Evolutionary conservation across 1,140 invertebrate genomes (phyloP).

Genomic region (Saccostrea cuccullata): DNA sequence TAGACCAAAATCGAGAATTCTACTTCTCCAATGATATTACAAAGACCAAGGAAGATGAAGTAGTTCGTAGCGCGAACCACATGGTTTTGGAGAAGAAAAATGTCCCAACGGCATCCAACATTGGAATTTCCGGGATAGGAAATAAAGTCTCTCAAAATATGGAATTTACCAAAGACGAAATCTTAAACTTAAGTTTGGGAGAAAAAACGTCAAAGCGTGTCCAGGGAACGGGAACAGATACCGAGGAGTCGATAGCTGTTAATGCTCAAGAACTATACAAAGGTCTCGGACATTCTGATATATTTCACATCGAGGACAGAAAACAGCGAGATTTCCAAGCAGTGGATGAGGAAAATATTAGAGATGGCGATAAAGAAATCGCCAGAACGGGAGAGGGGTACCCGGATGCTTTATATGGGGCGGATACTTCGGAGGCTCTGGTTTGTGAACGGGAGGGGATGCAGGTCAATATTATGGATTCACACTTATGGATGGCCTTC

Average conservation of each 20-base stretch:
- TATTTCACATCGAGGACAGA: neutral
- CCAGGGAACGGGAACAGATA: neutral
- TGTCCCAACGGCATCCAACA: no score
- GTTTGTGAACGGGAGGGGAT: neutral
- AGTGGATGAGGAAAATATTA: neutral
- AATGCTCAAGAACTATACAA: neutral
- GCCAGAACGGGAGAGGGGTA: neutral
- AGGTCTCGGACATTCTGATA: no score
- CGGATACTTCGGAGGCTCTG: neutral
- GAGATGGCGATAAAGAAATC: neutral
- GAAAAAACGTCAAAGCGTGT: neutral
- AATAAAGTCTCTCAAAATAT: no score
- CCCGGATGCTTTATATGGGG: neutral
- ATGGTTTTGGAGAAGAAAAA: neutral
- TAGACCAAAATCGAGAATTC: neutral
- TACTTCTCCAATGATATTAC: no score
- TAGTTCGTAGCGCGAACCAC: neutral
- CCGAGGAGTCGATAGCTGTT: neutral
- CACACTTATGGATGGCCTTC: constrained; percentile 97
- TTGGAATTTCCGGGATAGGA: no score
- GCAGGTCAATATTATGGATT: constrained; percentile 83
- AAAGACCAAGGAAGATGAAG: neutral
- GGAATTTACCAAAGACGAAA: neutral
- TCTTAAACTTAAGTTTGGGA: neutral
- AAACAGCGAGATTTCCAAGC: neutral